Conservation (phyloP, 2,113 vertebrate species). For the Sturnus vulgaris region DNA sequence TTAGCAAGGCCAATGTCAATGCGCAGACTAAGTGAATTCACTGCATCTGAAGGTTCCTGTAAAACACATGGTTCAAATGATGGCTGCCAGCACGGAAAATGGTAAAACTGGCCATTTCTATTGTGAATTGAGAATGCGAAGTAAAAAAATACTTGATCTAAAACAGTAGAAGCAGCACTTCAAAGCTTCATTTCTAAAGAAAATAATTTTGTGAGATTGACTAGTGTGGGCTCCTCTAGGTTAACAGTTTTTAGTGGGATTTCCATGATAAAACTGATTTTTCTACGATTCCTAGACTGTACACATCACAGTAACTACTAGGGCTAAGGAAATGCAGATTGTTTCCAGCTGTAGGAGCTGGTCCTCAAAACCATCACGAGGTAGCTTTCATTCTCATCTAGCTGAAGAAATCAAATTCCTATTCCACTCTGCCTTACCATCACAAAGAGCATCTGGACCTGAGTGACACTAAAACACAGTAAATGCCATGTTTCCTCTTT, state of each 20-base stretch:
- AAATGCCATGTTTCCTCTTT: background rate
- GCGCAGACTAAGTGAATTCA: constrained; percentile 81
- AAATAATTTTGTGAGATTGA: background rate
- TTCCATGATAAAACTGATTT: background rate
- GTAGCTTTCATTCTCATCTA: background rate
- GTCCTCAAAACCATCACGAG: background rate
- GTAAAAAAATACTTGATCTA: background rate
- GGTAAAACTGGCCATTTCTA: background rate
- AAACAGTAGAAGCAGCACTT: background rate
- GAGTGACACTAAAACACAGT: background rate
- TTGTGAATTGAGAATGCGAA: background rate
- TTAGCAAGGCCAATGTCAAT: constrained; percentile 79
- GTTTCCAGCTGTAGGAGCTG: background rate
- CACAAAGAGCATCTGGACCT: background rate
- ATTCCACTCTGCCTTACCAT: background rate
- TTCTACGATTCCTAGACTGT: background rate
- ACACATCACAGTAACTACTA: background rate
- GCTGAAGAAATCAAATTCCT: background rate
- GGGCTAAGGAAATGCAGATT: background rate
- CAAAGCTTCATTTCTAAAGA: background rate
- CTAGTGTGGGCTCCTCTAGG: background rate
- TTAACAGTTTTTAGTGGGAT: background rate
- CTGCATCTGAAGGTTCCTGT: constrained; percentile 84
- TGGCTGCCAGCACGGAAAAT: background rate
- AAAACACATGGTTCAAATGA: background rate